Evolutionary conservation across 2,888 invertebrate species (phyloP).

Genomic region (Cactoblastis cactorum): DNA sequence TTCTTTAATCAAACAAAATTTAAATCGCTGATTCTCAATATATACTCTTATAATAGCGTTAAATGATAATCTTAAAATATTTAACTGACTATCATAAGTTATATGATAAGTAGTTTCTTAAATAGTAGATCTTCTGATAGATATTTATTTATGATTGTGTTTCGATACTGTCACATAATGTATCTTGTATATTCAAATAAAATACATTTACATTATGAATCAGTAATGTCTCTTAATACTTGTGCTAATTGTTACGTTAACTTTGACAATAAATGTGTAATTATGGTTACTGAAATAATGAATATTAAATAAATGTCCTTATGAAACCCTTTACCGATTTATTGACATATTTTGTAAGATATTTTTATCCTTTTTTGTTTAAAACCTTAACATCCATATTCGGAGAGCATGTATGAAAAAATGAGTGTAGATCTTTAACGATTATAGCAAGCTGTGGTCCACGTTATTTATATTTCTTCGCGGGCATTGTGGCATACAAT

Average conservation of each 20-base stretch:
- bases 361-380: too few species aligned
- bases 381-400: not conserved
- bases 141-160: slow-evolving; percentile 35
- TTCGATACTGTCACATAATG: slow-evolving; percentile 13
- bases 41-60: slow-evolving; percentile 17
- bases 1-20: slow-evolving; percentile 9
- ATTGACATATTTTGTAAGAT: not conserved
- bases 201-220: not conserved
- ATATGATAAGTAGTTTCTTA: slow-evolving; percentile 28
- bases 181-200: not conserved
- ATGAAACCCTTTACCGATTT: slow-evolving; percentile 28
- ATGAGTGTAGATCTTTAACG: too few species aligned
- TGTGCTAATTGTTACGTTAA: slow-evolving; percentile 71
- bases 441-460: too few species aligned
- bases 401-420: too few species aligned
- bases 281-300: slow-evolving; percentile 51
- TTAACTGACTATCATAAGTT: slow-evolving; percentile 35
- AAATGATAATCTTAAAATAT: slow-evolving; percentile 26
- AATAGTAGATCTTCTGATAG: slow-evolving; percentile 36
- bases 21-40: slow-evolving; percentile 16
- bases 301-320: slow-evolving; percentile 64
- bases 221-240: slow-evolving; percentile 41
- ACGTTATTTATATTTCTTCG: too few species aligned
- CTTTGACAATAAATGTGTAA: slow-evolving; percentile 79
- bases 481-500: too few species aligned